Conservation (phyloP, 2,888 invertebrate species). For the Phragmatobia fuliginosa region DNA sequence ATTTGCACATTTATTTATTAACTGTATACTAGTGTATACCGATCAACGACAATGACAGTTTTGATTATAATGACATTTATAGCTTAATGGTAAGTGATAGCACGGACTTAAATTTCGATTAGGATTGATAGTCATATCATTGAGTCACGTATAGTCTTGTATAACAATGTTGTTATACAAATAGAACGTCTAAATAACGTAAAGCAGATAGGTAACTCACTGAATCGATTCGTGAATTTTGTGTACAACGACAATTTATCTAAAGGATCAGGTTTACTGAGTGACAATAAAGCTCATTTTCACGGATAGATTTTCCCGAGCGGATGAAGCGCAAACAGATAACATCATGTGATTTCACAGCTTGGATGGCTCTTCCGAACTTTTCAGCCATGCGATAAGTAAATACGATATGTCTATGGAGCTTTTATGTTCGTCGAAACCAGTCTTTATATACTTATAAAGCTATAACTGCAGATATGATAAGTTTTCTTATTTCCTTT, state of each 20-base stretch:
- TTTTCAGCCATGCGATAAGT: constrained; percentile 27
- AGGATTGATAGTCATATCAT: not conserved
- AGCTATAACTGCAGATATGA: not conserved
- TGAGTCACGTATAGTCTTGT: not conserved
- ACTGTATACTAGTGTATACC: too few species aligned
- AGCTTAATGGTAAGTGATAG: not conserved
- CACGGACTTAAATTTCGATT: not conserved
- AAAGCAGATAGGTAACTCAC: not conserved
- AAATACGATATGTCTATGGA: not conserved
- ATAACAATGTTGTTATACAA: not conserved
- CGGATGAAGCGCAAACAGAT: constrained; percentile 25
- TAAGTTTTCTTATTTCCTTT: not conserved
- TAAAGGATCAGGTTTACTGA: constrained; percentile 3
- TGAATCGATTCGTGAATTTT: not conserved
- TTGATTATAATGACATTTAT: not conserved
- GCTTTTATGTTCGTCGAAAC: not conserved
- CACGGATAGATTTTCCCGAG: constrained; percentile 21
- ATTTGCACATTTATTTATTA: too few species aligned
- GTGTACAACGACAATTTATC: not conserved
- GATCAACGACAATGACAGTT: too few species aligned
- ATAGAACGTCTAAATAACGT: not conserved
- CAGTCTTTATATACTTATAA: not conserved
- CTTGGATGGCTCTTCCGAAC: constrained; percentile 16
- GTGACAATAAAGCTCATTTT: constrained; percentile 26
- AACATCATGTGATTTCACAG: constrained; percentile 26